Conservation (phyloP, 1,140 invertebrate species). For the Akabosia matsudoensis region DNA sequence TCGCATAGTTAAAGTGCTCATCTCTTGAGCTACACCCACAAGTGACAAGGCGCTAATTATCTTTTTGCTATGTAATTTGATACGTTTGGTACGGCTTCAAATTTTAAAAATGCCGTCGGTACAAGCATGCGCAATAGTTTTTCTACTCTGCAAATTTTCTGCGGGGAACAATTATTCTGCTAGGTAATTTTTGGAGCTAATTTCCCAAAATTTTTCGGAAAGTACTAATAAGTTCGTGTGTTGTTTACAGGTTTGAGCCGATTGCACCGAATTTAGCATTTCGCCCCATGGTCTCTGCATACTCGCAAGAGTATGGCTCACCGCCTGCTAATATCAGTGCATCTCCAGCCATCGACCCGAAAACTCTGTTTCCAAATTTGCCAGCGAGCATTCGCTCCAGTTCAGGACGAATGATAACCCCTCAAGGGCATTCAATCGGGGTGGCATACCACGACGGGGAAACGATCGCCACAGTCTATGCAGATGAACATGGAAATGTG, state of each 20-base stretch:
- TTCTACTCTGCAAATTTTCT: no score
- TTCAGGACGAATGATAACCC: neutral
- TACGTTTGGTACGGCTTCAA: no score
- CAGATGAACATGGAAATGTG: slow-evolving; percentile 61
- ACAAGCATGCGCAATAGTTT: no score
- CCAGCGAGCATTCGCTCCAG: neutral
- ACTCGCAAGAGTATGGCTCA: neutral
- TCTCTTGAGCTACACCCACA: no score
- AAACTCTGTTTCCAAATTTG: slow-evolving; percentile 1
- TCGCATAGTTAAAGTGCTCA: no score
- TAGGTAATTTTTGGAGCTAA: no score
- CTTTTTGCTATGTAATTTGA: no score
- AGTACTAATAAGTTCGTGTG: neutral
- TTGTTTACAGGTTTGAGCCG: neutral
- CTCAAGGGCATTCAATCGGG: slow-evolving; percentile 51
- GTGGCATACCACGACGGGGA: slow-evolving; percentile 74
- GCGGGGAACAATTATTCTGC: no score
- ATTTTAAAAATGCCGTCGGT: no score
- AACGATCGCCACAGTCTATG: slow-evolving; percentile 73
- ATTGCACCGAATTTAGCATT: neutral
- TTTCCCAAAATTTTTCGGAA: no score
- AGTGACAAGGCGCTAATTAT: no score
- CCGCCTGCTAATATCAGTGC: neutral
- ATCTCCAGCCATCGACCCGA: neutral
- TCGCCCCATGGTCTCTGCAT: neutral